Conservation (phyloP, 2,797 vertebrate species). For the Enoplosus armatus region DNA sequence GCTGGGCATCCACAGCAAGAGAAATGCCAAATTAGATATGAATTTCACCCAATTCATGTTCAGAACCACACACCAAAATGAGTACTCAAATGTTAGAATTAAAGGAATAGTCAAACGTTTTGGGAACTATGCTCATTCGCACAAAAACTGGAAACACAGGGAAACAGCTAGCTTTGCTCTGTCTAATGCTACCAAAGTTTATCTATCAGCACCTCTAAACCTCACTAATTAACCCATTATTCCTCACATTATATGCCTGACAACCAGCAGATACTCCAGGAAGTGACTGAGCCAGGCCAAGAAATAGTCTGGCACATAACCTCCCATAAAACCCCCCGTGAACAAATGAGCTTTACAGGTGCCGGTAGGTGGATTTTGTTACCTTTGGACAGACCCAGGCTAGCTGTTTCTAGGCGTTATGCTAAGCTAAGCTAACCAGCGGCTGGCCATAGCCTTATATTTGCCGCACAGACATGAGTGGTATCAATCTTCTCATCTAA, state of each 20-base stretch:
- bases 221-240: not conserved
- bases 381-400: not conserved
- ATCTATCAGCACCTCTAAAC: not conserved
- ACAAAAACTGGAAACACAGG: not conserved
- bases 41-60: slow-evolving; percentile 19
- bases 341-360: not conserved
- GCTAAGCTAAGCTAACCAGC: not conserved
- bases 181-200: not conserved
- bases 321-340: too few species aligned
- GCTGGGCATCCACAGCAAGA: slow-evolving; percentile 18
- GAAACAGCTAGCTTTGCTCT: not conserved
- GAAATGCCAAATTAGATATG: slow-evolving; percentile 16
- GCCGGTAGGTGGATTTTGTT: not conserved
- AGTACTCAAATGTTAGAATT: not conserved
- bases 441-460: not conserved
- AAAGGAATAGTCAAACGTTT: not conserved
- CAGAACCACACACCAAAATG: not conserved
- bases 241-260: not conserved
- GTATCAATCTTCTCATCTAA: not conserved
- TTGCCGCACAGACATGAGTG: not conserved
- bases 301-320: too few species aligned
- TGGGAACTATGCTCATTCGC: not conserved
- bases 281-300: not conserved
- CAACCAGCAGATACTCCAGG: too few species aligned
- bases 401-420: not conserved